Conservation (phyloP, 2,888 invertebrate genomes). For the Catocala fraxini region DNA sequence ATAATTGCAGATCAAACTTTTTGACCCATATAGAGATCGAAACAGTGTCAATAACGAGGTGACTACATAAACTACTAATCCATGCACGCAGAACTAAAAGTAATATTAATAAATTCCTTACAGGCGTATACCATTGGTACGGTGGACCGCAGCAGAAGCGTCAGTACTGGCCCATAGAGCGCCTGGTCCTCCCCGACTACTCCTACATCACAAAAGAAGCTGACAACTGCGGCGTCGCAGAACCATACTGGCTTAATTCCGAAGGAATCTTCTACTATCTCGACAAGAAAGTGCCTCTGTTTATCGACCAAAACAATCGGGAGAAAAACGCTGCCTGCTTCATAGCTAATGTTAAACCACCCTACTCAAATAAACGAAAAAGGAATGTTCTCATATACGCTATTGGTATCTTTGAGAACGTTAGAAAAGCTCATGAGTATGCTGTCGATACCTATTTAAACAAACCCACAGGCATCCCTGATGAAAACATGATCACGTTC, state of each 20-base stretch:
- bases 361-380: conserved; percentile 78
- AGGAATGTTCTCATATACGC: conserved; percentile 85
- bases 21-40: no score
- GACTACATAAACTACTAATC: no score
- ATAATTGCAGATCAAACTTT: no score
- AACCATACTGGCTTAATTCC: conserved; percentile 91
- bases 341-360: conserved; percentile 79
- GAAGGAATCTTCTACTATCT: conserved; percentile 89
- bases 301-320: conserved; percentile 89
- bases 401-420: conserved; percentile 88
- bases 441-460: conserved; percentile 88
- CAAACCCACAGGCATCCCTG: conserved; percentile 87
- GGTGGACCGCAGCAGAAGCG: conserved; percentile 88
- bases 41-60: no score
- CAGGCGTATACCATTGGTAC: conserved; percentile 87
- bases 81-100: background rate
- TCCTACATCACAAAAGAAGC: conserved; percentile 88
- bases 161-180: conserved; percentile 89
- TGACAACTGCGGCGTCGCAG: conserved; percentile 87
- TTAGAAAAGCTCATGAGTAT: conserved; percentile 87
- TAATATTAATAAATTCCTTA: background rate
- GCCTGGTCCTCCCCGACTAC: conserved; percentile 80
- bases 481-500: conserved; percentile 84
- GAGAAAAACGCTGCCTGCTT: conserved; percentile 83
- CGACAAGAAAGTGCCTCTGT: conserved; percentile 89